phyloP scores from a whole-genome alignment of 2,113 vertebrate species.

The Myiopsitta monachus region DNA sequence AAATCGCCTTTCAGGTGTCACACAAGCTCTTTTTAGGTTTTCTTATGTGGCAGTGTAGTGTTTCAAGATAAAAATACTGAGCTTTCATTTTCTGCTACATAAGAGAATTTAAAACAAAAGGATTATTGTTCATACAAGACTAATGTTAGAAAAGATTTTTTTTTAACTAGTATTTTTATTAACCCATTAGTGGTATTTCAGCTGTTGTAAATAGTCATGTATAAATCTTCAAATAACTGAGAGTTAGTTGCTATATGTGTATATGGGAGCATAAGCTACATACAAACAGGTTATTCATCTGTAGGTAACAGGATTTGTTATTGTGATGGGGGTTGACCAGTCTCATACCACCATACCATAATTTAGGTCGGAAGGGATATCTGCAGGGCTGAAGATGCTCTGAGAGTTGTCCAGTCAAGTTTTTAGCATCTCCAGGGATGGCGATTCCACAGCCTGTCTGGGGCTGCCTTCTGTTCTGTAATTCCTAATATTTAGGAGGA shows the following conservation, averaged over 20 bases:
- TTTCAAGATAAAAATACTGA: background rate
- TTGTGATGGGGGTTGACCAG: background rate
- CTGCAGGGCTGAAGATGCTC: background rate
- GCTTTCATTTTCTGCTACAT: constrained; percentile 5
- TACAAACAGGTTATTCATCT: fast-evolving
- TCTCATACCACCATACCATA: fast-evolving
- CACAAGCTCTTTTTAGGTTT: background rate
- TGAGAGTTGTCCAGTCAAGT: no score
- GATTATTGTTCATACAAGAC: background rate
- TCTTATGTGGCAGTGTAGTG: background rate
- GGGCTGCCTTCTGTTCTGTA: fast-evolving
- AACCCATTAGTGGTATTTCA: background rate
- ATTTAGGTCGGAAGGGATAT: background rate
- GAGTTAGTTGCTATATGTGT: background rate
- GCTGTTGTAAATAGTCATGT: background rate
- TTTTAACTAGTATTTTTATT: background rate
- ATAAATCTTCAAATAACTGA: background rate
- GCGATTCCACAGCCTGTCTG: background rate
- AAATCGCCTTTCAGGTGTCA: background rate
- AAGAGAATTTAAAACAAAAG: background rate
- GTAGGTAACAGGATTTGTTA: background rate
- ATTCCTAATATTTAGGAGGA: background rate
- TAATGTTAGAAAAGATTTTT: background rate
- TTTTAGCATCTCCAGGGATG: background rate
- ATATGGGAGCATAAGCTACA: fast-evolving